Evolutionary conservation across 2,113 vertebrate genomes (phyloP).

Genomic region (Menidia beryllina): DNA sequence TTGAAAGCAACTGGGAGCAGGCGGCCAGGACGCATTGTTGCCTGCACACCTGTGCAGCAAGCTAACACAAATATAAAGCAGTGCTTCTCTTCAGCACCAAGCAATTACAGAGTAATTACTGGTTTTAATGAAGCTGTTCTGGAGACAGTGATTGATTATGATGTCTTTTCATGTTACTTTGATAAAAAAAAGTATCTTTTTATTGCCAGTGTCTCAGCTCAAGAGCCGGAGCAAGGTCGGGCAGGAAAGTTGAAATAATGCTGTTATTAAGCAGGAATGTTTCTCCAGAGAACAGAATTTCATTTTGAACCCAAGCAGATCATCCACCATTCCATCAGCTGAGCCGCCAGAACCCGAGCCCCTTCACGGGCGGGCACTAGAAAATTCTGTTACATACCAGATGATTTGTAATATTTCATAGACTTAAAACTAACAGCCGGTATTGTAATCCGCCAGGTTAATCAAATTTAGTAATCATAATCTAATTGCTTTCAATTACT

Average conservation of each 20-base stretch:
- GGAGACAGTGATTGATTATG: constrained; percentile 52
- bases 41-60: constrained; percentile 34
- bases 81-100: constrained; percentile 41
- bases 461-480: constrained; percentile 71
- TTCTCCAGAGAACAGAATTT: constrained; percentile 12
- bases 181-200: constrained; percentile 40
- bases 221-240: not conserved
- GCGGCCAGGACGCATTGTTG: constrained; percentile 11
- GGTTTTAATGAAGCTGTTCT: constrained; percentile 58
- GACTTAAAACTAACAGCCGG: constrained; percentile 31
- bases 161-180: constrained; percentile 19
- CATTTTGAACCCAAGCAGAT: not conserved
- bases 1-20: not conserved
- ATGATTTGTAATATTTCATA: constrained; percentile 27
- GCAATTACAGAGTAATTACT: constrained; percentile 66
- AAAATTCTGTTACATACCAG: constrained; percentile 7
- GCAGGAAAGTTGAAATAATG: not conserved
- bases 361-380: constrained; percentile 1
- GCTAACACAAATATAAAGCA: constrained; percentile 46
- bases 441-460: constrained; percentile 59
- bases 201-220: constrained; percentile 12
- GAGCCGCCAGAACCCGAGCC: not conserved
- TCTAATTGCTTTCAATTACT: constrained; percentile 77
- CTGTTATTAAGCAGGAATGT: not conserved
- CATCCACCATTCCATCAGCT: not conserved